Evolutionary conservation across 2,113 vertebrate genomes (phyloP), one percentile per base, ranked within the genome.

Genomic region (Pomatostomus ruficeps): DNA sequence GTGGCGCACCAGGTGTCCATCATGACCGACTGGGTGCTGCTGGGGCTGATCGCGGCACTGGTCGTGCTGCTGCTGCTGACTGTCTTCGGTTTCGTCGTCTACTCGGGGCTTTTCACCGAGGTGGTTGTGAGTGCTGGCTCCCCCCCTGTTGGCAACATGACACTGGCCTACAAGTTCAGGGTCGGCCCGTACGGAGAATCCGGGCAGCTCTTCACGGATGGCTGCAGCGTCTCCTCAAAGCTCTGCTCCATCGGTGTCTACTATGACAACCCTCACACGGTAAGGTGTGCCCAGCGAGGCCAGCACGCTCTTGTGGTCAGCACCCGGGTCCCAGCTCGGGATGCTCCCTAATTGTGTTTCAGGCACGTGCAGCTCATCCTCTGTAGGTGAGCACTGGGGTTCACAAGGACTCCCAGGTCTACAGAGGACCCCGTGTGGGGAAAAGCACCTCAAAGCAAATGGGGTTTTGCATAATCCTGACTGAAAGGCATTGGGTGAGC

Each of bases 231-330:
- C 93, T 99, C 98, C 46, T 99, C 99, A 3, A 98, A 98, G 78
- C 98, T 99, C 35, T 95, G 96, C 48, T 97, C 97, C 74, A 97
- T 99, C 4, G 98, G 98, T 0, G 88, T 99, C 89, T 99, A 98
- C 98, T 99, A 99, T 6, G 98, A 99, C 97, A 98, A 98, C 90
- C 99, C 99, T 28, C 98, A 98, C 83, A 97, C 98, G 98, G 99
- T 99, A 98, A 99, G 97, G 49, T 6, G 45, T 75, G 68, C 97
- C 91, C 21, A 55, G 89, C 76, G 58, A 83, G 80, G 59, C 84
- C 38, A 2, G 42, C 38, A 12, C 3, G 11, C n/a, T 66, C 45
- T 38, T 0, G 0, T 43, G 38, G 12, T 52, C 54, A 35, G 36
- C 7, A 18, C 19, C 11, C 0, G 0, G 46, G 10, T 48, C 25